These are phyloP conservation scores for Branchipolynoe longqiensis DNA, from an alignment of 2,888 invertebrate genomes.

Conservation along the genomic window DNA sequence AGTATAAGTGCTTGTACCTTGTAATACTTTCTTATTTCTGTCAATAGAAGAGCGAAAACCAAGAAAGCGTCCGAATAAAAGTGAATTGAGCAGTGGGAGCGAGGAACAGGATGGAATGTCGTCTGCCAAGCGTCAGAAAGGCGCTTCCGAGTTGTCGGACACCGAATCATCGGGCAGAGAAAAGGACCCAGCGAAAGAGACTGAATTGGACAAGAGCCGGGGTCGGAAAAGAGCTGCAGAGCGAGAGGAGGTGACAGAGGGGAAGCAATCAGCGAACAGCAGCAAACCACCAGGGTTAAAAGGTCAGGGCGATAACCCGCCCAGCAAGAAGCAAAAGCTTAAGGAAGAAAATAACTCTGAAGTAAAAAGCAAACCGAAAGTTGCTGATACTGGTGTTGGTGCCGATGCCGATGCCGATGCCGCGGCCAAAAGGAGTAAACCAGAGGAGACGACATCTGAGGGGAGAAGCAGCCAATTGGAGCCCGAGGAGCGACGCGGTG, in stretches of 20 bases:
- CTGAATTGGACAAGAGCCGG: neutral
- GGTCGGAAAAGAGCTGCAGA: constrained; percentile 18
- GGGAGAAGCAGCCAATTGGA: neutral
- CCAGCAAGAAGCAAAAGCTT: too few relatives aligned
- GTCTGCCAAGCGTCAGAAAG: constrained; percentile 11
- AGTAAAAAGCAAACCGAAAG: too few relatives aligned
- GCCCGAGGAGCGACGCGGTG: neutral
- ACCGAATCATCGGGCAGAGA: neutral
- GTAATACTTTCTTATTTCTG: constrained; percentile 7
- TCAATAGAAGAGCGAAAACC: constrained; percentile 1
- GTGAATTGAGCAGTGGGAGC: neutral
- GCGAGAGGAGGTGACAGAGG: neutral
- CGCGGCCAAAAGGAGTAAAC: neutral
- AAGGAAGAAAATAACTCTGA: too few relatives aligned
- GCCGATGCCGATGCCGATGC: too few relatives aligned
- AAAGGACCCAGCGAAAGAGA: neutral
- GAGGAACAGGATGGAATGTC: neutral
- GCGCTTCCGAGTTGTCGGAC: neutral
- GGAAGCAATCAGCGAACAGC: neutral
- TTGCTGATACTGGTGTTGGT: too few relatives aligned
- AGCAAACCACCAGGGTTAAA: too few relatives aligned
- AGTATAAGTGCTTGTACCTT: too few relatives aligned
- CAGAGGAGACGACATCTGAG: constrained; percentile 4
- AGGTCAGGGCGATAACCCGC: too few relatives aligned
- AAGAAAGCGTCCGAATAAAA: neutral